phyloP scores from a whole-genome alignment of 2,888 invertebrate genomes.

The Pollenia angustigena region DNA sequence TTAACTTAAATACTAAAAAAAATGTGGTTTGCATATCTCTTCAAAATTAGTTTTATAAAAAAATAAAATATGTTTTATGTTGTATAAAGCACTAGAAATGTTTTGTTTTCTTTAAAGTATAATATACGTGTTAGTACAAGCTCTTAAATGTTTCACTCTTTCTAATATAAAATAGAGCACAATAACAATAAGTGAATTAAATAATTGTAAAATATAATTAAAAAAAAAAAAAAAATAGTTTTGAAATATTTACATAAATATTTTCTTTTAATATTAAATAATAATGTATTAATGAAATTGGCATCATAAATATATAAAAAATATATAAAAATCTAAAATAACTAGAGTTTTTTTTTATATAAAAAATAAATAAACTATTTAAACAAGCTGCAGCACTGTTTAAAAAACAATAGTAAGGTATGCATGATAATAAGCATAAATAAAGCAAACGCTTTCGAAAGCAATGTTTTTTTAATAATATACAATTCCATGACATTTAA shows the following conservation, averaged over 20 bases:
- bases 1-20: slow-evolving; percentile 63
- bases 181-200: slow-evolving; percentile 57
- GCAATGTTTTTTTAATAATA: slow-evolving; percentile 29
- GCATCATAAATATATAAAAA: slow-evolving; percentile 41
- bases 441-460: slow-evolving; percentile 69
- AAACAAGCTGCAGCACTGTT: slow-evolving; percentile 78
- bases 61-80: slow-evolving; percentile 31
- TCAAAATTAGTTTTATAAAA: slow-evolving; percentile 60
- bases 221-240: slow-evolving; percentile 1
- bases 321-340: slow-evolving; percentile 8
- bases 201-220: slow-evolving; percentile 36
- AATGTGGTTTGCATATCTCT: slow-evolving; percentile 57
- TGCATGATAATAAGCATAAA: slow-evolving; percentile 57
- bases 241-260: slow-evolving; percentile 59
- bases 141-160: slow-evolving; percentile 16
- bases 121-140: slow-evolving; percentile 26
- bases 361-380: slow-evolving; percentile 34
- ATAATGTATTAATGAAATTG: slow-evolving; percentile 57
- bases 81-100: slow-evolving; percentile 56
- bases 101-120: slow-evolving; percentile 24
- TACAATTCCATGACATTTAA: slow-evolving; percentile 47
- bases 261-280: neutral
- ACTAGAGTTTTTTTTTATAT: slow-evolving; percentile 12
- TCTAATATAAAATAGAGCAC: slow-evolving; percentile 59
- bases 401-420: slow-evolving; percentile 10